A percentile compares a stretch with the other conserved stretches of the same genome.
These are phyloP conservation scores for Amphilophus citrinellus DNA, from an alignment of 2,113 vertebrate genomes.

Conservation along the genomic window DNA sequence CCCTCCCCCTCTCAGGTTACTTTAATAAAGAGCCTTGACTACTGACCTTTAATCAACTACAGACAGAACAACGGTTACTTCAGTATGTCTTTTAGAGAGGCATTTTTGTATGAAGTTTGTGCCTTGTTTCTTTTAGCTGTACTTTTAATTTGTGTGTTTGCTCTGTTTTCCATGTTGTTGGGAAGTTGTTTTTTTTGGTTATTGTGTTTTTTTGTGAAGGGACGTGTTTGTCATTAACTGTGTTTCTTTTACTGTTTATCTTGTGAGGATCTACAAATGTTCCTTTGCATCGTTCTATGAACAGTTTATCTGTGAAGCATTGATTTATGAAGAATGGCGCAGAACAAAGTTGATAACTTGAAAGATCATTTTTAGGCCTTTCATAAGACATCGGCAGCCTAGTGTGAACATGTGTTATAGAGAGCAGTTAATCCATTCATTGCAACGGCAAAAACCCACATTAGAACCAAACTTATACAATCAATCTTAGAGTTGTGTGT, in stretches of 20 bases:
- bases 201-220: neutral
- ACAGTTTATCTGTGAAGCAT: neutral
- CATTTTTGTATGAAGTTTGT: slow-evolving; percentile 55
- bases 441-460: neutral
- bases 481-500: neutral
- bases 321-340: slow-evolving; percentile 27
- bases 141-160: slow-evolving; percentile 47
- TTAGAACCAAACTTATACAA: neutral
- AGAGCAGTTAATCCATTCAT: neutral
- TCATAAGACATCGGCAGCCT: neutral
- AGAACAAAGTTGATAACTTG: slow-evolving; percentile 22
- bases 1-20: slow-evolving; percentile 71
- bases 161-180: neutral
- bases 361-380: neutral
- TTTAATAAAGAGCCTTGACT: slow-evolving; percentile 61
- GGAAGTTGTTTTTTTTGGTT: neutral
- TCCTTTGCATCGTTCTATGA: slow-evolving; percentile 20
- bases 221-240: neutral
- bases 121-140: slow-evolving; percentile 63
- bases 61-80: slow-evolving; percentile 29
- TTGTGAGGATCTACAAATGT: slow-evolving; percentile 40
- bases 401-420: neutral
- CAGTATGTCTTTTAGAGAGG: slow-evolving; percentile 38
- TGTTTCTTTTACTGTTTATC: neutral
- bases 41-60: slow-evolving; percentile 65